phyloP scores from a whole-genome alignment of 2,113 vertebrate genomes.

The Catharus minimus region DNA sequence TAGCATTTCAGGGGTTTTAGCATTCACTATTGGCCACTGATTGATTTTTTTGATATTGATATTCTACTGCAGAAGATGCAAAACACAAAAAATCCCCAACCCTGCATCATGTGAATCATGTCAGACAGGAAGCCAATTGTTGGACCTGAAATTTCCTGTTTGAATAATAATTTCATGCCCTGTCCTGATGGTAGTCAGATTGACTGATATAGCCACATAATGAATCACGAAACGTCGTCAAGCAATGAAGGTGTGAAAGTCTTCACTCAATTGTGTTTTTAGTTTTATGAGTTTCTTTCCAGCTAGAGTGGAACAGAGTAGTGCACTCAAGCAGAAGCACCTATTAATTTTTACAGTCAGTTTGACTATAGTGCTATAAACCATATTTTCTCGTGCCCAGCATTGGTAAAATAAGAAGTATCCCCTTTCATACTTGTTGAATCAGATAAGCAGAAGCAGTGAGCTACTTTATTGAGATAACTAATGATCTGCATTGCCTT shows the following conservation, averaged over 20 bases:
- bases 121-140: not conserved
- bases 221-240: not conserved
- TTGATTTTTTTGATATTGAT: not conserved
- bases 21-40: not conserved
- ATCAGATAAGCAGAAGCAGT: not conserved
- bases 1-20: not conserved
- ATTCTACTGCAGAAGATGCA: not conserved
- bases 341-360: not conserved
- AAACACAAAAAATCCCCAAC: not conserved
- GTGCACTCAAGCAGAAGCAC: not conserved
- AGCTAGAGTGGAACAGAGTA: not conserved
- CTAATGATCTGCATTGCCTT: not conserved
- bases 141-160: not conserved
- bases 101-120: not conserved
- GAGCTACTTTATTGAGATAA: not conserved
- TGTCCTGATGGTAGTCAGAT: not conserved
- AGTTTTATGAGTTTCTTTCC: not conserved
- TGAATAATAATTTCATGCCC: not conserved
- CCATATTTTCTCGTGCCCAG: not conserved
- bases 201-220: not conserved
- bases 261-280: not conserved
- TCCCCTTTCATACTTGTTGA: not conserved
- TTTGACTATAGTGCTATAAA: fast-evolving
- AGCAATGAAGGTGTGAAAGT: not conserved
- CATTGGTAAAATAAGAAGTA: not conserved